Evolutionary conservation across 2,113 vertebrate genomes (phyloP).

Genomic region (Noctilio leporinus): DNA sequence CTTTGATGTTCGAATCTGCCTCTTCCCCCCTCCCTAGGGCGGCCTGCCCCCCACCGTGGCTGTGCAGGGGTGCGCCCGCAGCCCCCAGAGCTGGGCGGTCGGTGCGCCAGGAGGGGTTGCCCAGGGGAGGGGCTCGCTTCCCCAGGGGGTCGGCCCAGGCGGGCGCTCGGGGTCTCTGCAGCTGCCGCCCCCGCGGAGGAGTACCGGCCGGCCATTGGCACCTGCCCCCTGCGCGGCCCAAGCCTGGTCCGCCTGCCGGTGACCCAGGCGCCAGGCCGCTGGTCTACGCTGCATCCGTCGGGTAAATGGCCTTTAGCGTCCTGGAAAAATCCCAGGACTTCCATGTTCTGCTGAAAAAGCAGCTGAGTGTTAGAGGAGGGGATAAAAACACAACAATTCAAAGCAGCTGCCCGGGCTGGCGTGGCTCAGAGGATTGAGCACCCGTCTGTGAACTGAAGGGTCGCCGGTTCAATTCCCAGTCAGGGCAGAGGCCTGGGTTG

Average conservation of each 20-base stretch:
- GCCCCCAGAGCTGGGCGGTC: too few relatives aligned
- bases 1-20: background rate
- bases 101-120: background rate
- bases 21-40: background rate
- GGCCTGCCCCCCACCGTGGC: rapidly evolving
- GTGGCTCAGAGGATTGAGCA: too few relatives aligned
- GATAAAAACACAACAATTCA: too few relatives aligned
- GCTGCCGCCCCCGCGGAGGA: background rate
- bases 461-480: too few relatives aligned
- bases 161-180: too few relatives aligned
- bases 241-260: background rate
- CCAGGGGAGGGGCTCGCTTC: too few relatives aligned
- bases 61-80: too few relatives aligned
- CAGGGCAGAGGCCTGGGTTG: too few relatives aligned
- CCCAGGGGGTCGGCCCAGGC: background rate
- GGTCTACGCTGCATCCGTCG: too few relatives aligned
- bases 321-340: background rate
- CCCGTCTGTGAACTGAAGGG: too few relatives aligned
- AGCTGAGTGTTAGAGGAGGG: background rate
- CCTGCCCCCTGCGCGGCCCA: background rate
- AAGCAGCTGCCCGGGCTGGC: too few relatives aligned
- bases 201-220: background rate
- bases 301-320: background rate
- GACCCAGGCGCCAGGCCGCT: too few relatives aligned
- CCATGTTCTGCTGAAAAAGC: background rate